phyloP scores from a whole-genome alignment of 1,140 invertebrate species.

The Acromyrmex heyeri region DNA sequence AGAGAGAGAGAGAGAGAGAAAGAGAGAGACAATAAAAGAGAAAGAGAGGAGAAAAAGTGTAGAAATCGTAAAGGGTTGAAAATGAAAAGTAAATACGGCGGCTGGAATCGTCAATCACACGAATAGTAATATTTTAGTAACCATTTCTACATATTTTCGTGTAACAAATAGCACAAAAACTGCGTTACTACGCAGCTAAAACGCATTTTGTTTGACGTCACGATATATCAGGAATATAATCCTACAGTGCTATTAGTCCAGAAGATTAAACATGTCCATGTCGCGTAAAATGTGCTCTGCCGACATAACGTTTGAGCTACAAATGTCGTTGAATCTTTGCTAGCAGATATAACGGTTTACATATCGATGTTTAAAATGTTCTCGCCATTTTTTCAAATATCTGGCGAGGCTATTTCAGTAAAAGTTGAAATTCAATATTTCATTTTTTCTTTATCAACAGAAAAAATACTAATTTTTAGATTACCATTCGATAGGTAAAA shows the following conservation, averaged over 20 bases:
- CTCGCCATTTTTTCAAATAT: not conserved
- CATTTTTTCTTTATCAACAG: not conserved
- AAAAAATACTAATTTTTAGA: too few relatives aligned
- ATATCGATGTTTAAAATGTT: conserved; percentile 13
- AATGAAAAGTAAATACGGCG: conserved; percentile 9
- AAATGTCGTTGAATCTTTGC: not conserved
- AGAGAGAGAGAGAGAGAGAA: not conserved
- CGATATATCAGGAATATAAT: conserved; percentile 20
- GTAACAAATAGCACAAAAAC: not conserved
- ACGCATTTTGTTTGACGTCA: not conserved
- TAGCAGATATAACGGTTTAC: not conserved
- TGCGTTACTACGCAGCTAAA: not conserved
- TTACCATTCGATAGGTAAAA: too few relatives aligned
- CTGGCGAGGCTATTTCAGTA: not conserved
- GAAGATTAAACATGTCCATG: conserved; percentile 31
- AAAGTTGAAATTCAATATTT: conserved; percentile 2
- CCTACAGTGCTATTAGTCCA: conserved; percentile 22
- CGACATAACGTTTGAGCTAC: conserved; percentile 5
- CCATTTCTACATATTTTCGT: not conserved
- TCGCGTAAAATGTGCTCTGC: conserved; percentile 10
- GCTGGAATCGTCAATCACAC: conserved; percentile 38
- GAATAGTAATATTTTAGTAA: not conserved
- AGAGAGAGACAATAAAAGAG: not conserved
- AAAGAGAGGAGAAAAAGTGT: not conserved
- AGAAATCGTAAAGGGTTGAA: conserved; percentile 38